phyloP scores from a whole-genome alignment of 2,113 vertebrate genomes.

The Chlamydotis undulata region DNA sequence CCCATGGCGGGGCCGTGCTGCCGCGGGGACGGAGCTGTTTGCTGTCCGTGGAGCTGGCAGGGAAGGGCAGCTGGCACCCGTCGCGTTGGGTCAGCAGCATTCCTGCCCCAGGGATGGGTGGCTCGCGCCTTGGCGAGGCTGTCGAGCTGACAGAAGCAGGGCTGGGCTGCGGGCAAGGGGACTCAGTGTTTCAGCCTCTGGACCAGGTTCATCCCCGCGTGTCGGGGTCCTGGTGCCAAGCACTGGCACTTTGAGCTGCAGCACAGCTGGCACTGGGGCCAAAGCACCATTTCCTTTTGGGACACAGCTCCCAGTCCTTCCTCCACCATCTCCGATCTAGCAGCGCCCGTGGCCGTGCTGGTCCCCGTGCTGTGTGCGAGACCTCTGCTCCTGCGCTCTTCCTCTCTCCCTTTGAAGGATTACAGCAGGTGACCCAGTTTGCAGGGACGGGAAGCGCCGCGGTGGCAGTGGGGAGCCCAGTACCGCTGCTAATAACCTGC shows the following conservation, averaged over 20 bases:
- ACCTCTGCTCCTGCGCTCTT: background rate
- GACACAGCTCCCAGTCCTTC: background rate
- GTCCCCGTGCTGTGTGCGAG: accelerated
- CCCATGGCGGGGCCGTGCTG: background rate
- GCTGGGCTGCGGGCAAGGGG: background rate
- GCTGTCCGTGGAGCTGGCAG: background rate
- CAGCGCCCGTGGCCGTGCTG: accelerated
- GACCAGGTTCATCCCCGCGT: background rate
- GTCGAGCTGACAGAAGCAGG: background rate
- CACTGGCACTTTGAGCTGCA: background rate
- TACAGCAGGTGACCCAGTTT: slow-evolving; percentile 49
- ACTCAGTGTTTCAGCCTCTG: background rate
- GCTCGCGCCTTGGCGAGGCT: background rate
- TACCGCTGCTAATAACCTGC: background rate
- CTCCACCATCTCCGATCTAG: accelerated
- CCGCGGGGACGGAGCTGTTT: background rate
- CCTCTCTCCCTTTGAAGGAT: background rate
- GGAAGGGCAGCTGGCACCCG: background rate
- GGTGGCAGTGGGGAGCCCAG: slow-evolving; percentile 4
- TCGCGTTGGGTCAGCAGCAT: background rate
- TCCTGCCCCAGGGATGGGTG: background rate
- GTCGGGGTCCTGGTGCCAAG: background rate
- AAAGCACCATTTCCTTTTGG: background rate
- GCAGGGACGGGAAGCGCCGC: background rate
- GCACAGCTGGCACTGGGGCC: background rate